A percentile compares a stretch with the other conserved stretches of the same genome.
Evolutionary conservation across 1,140 invertebrate genomes (phyloP).

Genomic region (Anoplolepis gracilipes): DNA sequence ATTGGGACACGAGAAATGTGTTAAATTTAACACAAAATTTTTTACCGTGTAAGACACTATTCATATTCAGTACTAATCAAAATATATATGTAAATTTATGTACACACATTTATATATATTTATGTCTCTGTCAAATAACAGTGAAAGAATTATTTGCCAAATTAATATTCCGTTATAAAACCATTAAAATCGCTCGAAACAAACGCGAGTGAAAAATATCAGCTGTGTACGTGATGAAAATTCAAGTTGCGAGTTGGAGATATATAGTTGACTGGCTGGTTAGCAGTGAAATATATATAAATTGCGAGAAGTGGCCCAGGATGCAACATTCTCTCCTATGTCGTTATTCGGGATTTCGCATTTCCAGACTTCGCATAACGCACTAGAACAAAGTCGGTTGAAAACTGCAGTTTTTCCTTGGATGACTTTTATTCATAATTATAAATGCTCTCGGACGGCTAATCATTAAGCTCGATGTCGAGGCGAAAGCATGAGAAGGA

Average conservation of each 20-base stretch:
- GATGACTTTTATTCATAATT: conserved; percentile 36
- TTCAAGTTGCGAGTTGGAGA: not conserved
- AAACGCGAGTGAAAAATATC: not conserved
- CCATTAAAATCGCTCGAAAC: not conserved
- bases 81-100: no score
- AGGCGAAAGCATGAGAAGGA: conserved; percentile 37
- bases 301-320: not conserved
- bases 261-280: not conserved
- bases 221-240: not conserved
- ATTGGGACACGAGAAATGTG: no score
- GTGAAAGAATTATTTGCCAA: not conserved
- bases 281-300: conserved; percentile 15
- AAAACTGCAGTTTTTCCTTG: conserved; percentile 15
- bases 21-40: no score
- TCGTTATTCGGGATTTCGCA: no score
- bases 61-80: not conserved
- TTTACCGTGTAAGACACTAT: no score
- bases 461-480: conserved; percentile 12
- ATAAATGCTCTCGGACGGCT: conserved; percentile 2
- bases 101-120: not conserved
- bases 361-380: not conserved
- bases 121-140: not conserved
- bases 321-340: not conserved
- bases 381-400: conserved; percentile 36
- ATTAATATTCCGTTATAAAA: not conserved